A percentile compares a stretch with the other conserved stretches of the same genome.
phyloP scores from a whole-genome alignment of 2,113 vertebrate genomes.

The Dolichotis patagonum region DNA sequence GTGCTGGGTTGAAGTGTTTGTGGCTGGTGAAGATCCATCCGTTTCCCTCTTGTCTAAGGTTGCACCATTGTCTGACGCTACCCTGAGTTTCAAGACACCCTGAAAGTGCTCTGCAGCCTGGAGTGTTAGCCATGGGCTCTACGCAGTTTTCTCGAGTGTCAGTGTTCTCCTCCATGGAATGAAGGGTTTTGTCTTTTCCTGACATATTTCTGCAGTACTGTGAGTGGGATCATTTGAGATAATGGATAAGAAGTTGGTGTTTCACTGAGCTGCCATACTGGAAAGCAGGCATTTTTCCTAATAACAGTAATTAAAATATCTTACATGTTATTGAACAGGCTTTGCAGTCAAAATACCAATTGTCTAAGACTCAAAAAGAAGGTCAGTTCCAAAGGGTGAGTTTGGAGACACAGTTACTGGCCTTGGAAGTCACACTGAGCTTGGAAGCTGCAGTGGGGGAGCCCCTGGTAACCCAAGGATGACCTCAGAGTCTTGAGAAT shows the following conservation, averaged over 20 bases:
- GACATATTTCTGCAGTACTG: background rate
- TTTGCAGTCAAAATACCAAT: background rate
- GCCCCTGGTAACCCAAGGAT: background rate
- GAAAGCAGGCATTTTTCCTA: background rate
- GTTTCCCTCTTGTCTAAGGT: background rate
- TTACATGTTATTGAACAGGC: rapidly evolving
- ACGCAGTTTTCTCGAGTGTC: background rate
- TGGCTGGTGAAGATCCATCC: background rate
- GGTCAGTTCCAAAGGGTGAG: background rate
- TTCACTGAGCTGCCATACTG: background rate
- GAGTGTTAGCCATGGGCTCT: background rate
- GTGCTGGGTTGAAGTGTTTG: background rate
- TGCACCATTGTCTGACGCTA: background rate
- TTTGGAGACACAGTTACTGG: background rate
- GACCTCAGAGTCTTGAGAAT: background rate
- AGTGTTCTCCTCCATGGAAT: background rate
- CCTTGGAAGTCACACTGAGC: background rate
- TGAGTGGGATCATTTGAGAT: background rate
- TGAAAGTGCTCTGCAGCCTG: background rate
- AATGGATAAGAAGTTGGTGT: background rate
- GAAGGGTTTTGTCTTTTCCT: background rate
- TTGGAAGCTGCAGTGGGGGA: background rate
- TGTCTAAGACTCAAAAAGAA: background rate
- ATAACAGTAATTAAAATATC: background rate
- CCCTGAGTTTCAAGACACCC: background rate